A percentile compares a stretch with the other conserved stretches of the same genome.
Conservation (phyloP, 2,888 invertebrate genomes). For the Seira ritae region DNA sequence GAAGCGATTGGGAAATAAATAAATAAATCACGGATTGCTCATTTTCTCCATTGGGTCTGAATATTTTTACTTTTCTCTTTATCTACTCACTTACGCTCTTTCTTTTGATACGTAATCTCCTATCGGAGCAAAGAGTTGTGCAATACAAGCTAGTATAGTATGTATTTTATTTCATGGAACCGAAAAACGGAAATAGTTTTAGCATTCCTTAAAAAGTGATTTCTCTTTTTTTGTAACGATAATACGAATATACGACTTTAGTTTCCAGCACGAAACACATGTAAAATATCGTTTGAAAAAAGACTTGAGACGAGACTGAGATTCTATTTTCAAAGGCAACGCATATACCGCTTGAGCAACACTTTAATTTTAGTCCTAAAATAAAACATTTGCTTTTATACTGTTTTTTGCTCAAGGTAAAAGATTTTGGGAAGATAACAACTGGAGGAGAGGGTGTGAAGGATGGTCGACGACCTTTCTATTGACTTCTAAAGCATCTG, state of each 20-base stretch:
- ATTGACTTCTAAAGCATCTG: not conserved
- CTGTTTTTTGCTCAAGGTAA: conserved; percentile 33
- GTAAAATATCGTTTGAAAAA: conserved; percentile 17
- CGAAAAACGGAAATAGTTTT: not conserved
- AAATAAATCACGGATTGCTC: too few species aligned
- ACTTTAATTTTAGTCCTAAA: conserved; percentile 15
- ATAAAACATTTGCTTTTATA: conserved; percentile 4
- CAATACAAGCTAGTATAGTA: not conserved
- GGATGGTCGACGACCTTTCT: not conserved
- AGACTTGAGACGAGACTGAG: not conserved
- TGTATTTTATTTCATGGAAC: too few species aligned
- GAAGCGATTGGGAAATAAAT: too few species aligned
- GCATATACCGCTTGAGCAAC: conserved; percentile 55
- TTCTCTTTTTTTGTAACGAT: too few species aligned
- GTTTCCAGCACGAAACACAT: not conserved
- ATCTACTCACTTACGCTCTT: not conserved
- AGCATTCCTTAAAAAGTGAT: not conserved
- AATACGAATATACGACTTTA: not conserved
- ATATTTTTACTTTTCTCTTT: not conserved
- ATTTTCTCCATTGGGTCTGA: too few species aligned
- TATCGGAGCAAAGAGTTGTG: not conserved
- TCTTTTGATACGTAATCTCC: not conserved
- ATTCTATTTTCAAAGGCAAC: conserved; percentile 44
- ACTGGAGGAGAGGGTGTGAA: not conserved
- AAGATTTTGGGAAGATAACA: not conserved